Evolutionary conservation across 2,888 invertebrate genomes (phyloP), one percentile per base, ranked within the genome.

Genomic region (Cantharis rufa): DNA sequence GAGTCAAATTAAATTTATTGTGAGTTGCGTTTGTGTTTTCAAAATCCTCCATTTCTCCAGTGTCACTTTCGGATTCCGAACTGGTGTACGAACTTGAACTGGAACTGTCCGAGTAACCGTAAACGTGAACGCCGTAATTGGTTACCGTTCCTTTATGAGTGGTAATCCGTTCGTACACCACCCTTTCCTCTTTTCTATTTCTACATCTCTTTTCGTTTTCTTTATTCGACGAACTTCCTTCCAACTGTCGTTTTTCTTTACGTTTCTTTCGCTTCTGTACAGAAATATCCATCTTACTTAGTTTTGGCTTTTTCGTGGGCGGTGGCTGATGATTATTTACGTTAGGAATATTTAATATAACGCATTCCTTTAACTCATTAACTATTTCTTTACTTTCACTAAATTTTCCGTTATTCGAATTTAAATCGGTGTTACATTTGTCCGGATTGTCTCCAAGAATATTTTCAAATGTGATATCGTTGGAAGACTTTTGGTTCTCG

Each of bases 71-170:
- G 28, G 83, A 86, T 48, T 89, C 89, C 13, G 89, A 89, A 75
- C 89, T 91, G 62, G 90, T 90, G 82, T 89, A 90, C 4, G 89
- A 90, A 72, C 88, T 88, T 48, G 85, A 87, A 28, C 86, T 88
- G 1, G 89, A 89, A 70, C 88, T 87, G 75, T 88, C 85, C 13
- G 87, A 87, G 80, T 83, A 86, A 15, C 86, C 85, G 75, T 84
- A 83, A 69, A 87, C 84, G 71, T 84, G 82, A 71, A 87, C 84
- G n/a, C 87, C 86, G 78, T 84, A 86, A 78, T 86, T 85, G 3
- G 81, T 80, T 62, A 75, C 61, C 11, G 76, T 71, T 69, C 80
- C 71, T 75, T 76, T 75, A 75, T 72, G 70, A 48, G 77, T 74
- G 71, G 75, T 79, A 61, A 77, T 69, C 62, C 75, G 74, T 71